Percentiles rank a stretch among this genome's conserved stretches.
Conservation (phyloP, 2,888 invertebrate genomes). For the Pseudococcus viburni region DNA sequence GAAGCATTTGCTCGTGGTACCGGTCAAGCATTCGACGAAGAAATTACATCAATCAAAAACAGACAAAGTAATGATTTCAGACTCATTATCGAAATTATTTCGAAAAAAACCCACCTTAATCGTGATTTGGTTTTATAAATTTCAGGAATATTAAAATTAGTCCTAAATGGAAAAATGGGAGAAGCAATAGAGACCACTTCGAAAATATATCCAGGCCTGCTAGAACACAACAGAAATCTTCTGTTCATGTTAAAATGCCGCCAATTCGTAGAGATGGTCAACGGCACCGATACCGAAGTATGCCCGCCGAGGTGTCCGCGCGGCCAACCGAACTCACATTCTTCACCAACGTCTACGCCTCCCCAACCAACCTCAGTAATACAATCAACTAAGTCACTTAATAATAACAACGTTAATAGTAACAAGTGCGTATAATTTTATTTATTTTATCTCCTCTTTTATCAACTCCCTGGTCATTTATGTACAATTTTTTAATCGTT, state of each 20-base stretch:
- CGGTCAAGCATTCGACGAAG: constrained; percentile 91
- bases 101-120: not conserved
- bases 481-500: not conserved
- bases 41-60: constrained; percentile 93
- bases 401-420: constrained; percentile 66
- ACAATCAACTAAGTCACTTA: constrained; percentile 80
- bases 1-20: constrained; percentile 95
- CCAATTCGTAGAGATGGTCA: constrained; percentile 99
- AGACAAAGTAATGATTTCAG: constrained; percentile 84
- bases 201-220: constrained; percentile 91
- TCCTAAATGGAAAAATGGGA: constrained; percentile 93
- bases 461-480: not conserved
- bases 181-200: constrained; percentile 94
- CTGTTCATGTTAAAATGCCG: constrained; percentile 96
- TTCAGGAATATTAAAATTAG: constrained; percentile 91
- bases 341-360: constrained; percentile 69
- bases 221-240: constrained; percentile 91
- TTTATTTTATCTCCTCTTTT: not conserved
- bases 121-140: constrained; percentile 68
- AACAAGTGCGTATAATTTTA: constrained; percentile 38
- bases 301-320: constrained; percentile 72
- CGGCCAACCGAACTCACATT: constrained; percentile 69
- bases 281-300: constrained; percentile 86
- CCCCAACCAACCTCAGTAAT: constrained; percentile 83
- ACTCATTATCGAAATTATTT: constrained; percentile 1